These are phyloP conservation scores for Drosophila carrolli DNA, from an alignment of 1,140 invertebrate species.

Conservation along the genomic window DNA sequence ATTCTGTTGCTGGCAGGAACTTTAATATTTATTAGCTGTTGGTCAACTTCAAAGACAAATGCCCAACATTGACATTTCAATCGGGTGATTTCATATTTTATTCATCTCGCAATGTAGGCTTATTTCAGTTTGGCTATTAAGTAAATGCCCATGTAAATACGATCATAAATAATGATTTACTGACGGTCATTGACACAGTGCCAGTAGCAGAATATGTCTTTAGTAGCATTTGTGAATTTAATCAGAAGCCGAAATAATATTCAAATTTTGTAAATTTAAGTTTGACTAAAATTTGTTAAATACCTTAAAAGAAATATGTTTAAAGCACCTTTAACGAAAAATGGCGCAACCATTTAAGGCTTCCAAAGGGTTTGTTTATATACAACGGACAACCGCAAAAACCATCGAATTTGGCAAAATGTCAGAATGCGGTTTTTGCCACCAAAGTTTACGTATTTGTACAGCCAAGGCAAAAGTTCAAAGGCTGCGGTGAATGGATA, in stretches of 20 bases:
- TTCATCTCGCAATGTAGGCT: slow-evolving; percentile 13
- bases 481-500: slow-evolving; percentile 76
- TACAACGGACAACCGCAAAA: slow-evolving; percentile 38
- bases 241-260: too few species aligned
- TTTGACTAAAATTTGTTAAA: background rate
- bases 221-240: too few species aligned
- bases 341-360: slow-evolving; percentile 14
- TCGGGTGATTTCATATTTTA: slow-evolving; percentile 32
- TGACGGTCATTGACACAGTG: slow-evolving; percentile 1
- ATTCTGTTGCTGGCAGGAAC: slow-evolving; percentile 26
- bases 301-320: background rate
- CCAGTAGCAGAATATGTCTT: background rate
- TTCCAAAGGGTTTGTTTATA: slow-evolving; percentile 37
- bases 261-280: too few species aligned
- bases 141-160: slow-evolving; percentile 18
- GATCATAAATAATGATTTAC: slow-evolving; percentile 16
- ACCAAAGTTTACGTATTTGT: slow-evolving; percentile 60
- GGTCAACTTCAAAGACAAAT: slow-evolving; percentile 47
- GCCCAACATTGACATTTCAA: slow-evolving; percentile 62
- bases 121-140: slow-evolving; percentile 10
- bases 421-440: slow-evolving; percentile 77
- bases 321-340: background rate
- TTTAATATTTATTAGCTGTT: slow-evolving; percentile 66
- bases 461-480: slow-evolving; percentile 68
- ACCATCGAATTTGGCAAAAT: slow-evolving; percentile 81